These are phyloP conservation scores for Drosophila dives DNA, from an alignment of 2,888 invertebrate genomes.

Conservation along the genomic window DNA sequence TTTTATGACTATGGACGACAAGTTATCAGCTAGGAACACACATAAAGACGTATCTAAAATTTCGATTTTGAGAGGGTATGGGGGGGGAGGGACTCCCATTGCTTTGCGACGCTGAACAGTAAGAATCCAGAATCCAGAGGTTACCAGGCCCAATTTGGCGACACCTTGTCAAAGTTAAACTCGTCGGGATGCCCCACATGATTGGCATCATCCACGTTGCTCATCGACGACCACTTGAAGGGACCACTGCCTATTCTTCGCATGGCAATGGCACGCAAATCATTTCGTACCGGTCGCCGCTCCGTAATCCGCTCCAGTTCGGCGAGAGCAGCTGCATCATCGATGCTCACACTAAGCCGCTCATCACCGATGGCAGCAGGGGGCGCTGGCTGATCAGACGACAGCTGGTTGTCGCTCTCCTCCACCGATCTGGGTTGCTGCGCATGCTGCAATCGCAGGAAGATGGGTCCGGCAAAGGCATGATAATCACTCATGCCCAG, in stretches of 20 bases:
- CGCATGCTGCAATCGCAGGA: constrained; percentile 77
- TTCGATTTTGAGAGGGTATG: constrained; percentile 27
- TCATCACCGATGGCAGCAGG: constrained; percentile 79
- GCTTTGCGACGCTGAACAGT: constrained; percentile 30
- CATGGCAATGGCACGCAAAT: constrained; percentile 83
- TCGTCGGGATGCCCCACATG: constrained; percentile 84
- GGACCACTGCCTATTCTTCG: constrained; percentile 76
- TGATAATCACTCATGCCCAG: constrained; percentile 83
- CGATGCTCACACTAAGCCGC: constrained; percentile 76
- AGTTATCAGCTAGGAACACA: constrained; percentile 65
- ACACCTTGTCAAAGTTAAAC: constrained; percentile 84
- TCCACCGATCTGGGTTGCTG: constrained; percentile 36
- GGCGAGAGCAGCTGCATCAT: constrained; percentile 80
- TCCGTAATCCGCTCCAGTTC: constrained; percentile 83
- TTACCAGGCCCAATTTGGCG: constrained; percentile 84
- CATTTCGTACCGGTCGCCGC: constrained; percentile 82
- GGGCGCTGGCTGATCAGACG: constrained; percentile 33
- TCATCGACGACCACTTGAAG: constrained; percentile 83
- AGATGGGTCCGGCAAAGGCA: constrained; percentile 84
- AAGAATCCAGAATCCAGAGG: background rate
- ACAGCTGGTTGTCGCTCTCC: constrained; percentile 15
- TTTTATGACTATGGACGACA: constrained; percentile 62
- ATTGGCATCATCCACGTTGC: constrained; percentile 69
- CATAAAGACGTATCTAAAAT: constrained; percentile 8
- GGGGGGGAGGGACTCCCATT: constrained; percentile 35